Evolutionary conservation across 2,888 invertebrate genomes (phyloP).

Genomic region (Romanomermis culicivorax): DNA sequence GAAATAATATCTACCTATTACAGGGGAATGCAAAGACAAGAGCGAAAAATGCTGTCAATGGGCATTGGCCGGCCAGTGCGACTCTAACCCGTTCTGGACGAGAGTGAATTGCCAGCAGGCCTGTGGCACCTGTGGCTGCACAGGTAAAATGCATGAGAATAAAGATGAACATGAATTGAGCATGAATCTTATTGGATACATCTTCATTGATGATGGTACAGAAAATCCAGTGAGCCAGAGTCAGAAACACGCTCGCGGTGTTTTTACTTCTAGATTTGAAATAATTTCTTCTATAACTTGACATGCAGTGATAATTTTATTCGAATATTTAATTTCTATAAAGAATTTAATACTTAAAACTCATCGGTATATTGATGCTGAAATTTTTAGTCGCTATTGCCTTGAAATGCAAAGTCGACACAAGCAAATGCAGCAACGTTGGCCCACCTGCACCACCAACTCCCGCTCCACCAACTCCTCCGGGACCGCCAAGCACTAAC

Average conservation of each 20-base stretch:
- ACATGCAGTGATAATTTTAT: too few species aligned
- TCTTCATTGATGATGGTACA: too few species aligned
- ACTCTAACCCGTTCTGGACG: not conserved
- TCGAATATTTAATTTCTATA: too few species aligned
- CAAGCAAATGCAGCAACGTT: not conserved
- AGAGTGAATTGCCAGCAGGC: not conserved
- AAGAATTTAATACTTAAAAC: not conserved
- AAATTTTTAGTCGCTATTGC: not conserved
- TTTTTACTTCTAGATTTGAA: too few species aligned
- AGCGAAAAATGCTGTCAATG: constrained; percentile 5
- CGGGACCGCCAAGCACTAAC: not conserved
- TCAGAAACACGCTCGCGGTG: too few species aligned
- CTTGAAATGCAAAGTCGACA: not conserved
- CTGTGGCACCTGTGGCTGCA: constrained; percentile 3
- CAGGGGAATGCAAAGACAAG: not conserved
- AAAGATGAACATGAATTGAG: too few species aligned
- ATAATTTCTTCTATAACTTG: too few species aligned
- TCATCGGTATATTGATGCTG: not conserved
- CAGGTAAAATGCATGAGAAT: too few species aligned
- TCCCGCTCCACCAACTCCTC: not conserved
- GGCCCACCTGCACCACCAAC: not conserved
- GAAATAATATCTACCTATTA: too few species aligned
- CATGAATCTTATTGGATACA: too few species aligned
- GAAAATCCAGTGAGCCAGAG: too few species aligned
- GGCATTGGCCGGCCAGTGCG: not conserved